Base-by-base conservation (phyloP, 1,140 invertebrate genomes). In the Battus philenor region DNA sequence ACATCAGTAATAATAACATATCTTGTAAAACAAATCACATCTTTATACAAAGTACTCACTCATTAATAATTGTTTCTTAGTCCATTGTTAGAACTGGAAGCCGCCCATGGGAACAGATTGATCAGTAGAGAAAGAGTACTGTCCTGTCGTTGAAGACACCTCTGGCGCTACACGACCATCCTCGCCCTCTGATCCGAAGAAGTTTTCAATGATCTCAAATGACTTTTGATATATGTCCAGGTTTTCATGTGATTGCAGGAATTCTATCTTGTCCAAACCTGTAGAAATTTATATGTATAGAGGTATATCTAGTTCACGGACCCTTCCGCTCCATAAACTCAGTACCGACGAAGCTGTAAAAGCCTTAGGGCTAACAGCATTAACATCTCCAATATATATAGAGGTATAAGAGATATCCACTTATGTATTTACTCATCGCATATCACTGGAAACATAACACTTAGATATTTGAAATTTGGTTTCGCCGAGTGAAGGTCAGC, bases 261-360 rank as follows among this genome's bases (percentile, higher is more conserved):
- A 97, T 87, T 99, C 98, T 50, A 99, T 98, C 87, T 98, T 98
- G 67, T 99, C 97, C 64, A 99, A 87, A 64, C 97, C 97, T 96
- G 60, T 8, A 71, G 2, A 36, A 47, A 32, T 12, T 13, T 15
- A 17, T n/a, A n/a, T n/a, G n/a, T n/a, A n/a, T n/a, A n/a, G n/a
- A n/a, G n/a, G n/a, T n/a, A n/a, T n/a, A n/a, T n/a, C n/a, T n/a
- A n/a, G n/a, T n/a, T n/a, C n/a, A n/a, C n/a, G n/a, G n/a, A n/a
- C n/a, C n/a, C n/a, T n/a, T n/a, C n/a, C n/a, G n/a, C n/a, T n/a
- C n/a, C n/a, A n/a, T n/a, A n/a, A n/a, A n/a, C n/a, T n/a, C n/a
- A n/a, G n/a, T n/a, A n/a, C n/a, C n/a, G n/a, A n/a, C n/a, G n/a
- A n/a, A n/a, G n/a, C n/a, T n/a, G n/a, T n/a, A n/a, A n/a, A n/a